These are phyloP conservation scores for Agrypnus murinus DNA, from an alignment of 2,888 invertebrate genomes.

Conservation along the genomic window DNA sequence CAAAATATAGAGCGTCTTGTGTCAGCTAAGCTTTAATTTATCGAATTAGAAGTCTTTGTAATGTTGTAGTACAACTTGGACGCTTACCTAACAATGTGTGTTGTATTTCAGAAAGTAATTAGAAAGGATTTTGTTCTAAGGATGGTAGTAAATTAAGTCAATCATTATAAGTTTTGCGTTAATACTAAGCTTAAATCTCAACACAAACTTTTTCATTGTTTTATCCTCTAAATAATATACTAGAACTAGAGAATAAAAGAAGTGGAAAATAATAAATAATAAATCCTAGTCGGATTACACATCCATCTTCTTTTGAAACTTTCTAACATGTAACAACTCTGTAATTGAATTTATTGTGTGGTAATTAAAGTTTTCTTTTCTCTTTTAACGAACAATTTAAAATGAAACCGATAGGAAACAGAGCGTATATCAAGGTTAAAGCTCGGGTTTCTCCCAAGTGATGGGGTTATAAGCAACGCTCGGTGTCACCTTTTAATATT, in stretches of 20 bases:
- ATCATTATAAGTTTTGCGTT: neutral
- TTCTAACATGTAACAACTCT: neutral
- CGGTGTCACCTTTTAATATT: neutral
- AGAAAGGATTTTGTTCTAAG: conserved; percentile 2
- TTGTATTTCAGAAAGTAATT: conserved; percentile 15
- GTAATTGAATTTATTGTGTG: neutral
- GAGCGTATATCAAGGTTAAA: neutral
- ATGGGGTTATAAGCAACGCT: conserved; percentile 4
- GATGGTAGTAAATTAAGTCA: neutral
- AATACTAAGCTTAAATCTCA: neutral
- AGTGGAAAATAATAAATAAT: neutral
- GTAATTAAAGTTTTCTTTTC: neutral
- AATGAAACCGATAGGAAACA: neutral
- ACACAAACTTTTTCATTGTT: too few species aligned
- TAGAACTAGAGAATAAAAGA: neutral
- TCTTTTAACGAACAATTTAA: neutral
- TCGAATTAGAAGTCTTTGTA: conserved; percentile 6
- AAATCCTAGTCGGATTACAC: neutral
- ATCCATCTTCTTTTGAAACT: neutral
- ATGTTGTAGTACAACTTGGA: conserved; percentile 11
- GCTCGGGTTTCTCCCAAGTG: conserved; percentile 5
- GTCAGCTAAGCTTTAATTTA: neutral
- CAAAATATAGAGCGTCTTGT: too few species aligned
- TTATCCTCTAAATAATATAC: neutral
- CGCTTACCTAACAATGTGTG: conserved; percentile 9